Evolutionary conservation across 2,888 invertebrate genomes (phyloP).

Genomic region (Strigamia transsilvanica): DNA sequence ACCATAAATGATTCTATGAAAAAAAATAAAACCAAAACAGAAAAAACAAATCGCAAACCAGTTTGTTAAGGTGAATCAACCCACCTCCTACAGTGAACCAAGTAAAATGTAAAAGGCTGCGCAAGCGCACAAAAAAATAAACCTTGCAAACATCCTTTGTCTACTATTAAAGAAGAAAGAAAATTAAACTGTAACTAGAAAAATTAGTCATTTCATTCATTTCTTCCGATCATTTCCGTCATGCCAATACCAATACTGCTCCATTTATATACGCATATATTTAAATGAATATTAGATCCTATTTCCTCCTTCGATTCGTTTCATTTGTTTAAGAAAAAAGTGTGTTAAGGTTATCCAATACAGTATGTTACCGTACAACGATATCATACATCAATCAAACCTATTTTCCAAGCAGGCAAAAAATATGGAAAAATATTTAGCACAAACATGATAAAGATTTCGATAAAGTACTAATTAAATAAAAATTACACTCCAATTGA

Average conservation of each 20-base stretch:
- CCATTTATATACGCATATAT: neutral
- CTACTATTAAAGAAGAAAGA: neutral
- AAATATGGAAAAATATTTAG: neutral
- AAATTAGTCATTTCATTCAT: neutral
- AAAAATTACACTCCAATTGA: too few species aligned
- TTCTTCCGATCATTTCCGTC: neutral
- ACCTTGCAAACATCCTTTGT: neutral
- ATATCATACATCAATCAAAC: slow-evolving; percentile 16
- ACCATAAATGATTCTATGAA: neutral
- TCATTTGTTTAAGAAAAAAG: neutral
- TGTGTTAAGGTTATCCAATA: neutral
- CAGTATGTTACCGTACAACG: neutral
- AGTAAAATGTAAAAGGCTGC: neutral
- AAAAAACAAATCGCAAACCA: neutral
- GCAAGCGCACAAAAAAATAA: neutral
- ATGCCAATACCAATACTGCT: neutral
- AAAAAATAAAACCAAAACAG: neutral
- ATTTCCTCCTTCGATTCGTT: neutral
- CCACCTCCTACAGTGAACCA: slow-evolving; percentile 19
- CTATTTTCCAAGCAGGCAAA: neutral
- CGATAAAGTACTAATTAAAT: too few species aligned
- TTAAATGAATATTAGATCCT: neutral
- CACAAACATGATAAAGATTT: neutral
- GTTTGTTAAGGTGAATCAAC: slow-evolving; percentile 33
- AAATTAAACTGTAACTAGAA: neutral